Base-by-base conservation (phyloP, 2,113 vertebrate genomes). In the Petrocephalus zakoni region DNA sequence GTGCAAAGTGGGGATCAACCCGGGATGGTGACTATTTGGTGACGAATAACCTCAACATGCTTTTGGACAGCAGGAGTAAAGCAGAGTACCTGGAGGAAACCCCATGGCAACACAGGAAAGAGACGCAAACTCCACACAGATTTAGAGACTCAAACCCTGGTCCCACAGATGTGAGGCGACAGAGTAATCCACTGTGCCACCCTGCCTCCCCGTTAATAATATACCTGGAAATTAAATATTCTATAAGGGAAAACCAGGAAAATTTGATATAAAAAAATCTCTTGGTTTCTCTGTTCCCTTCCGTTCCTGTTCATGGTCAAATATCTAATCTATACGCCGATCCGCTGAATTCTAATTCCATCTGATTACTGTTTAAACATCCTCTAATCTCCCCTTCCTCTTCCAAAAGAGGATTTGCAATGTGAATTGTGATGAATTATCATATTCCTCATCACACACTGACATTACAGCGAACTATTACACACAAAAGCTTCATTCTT, bases 341-440 rank as follows among this genome's bases (percentile, higher is more conserved):
- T 42, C 37, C 72, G 37, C 29, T 78, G 72, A 37, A 46, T 22
- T 49, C 37, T 83, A 42, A 47, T 47, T 83, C 81, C 34, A 37
- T 78, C 34, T 42, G 72, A 83, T 83, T 83, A 83, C 47, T 83
- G 81, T 83, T 83, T 47, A 83, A 83, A 47, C 81, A 83, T 22
- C 22, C 37, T 22, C 81, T 22, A 78, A 78, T 83, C 21, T 46
- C 81, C 81, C 10, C 2, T 22, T 49, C 46, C 81, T 49, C 46
- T 49, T 83, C 81, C 42, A 83, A 83, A 47, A 83, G 42, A 83
- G 46, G 46, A 83, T 49, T 46, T 47, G 49, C 21, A 22, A 21
- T 83, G 81, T 47, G 29, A 78, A 78, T 78, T 21, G 34, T 46
- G 42, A 47, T 10, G 19, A 46, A 83, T 83, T 46, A 83, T 83